Base-by-base conservation (phyloP, 2,888 invertebrate genomes). In the Drosophila fungiperda region DNA sequence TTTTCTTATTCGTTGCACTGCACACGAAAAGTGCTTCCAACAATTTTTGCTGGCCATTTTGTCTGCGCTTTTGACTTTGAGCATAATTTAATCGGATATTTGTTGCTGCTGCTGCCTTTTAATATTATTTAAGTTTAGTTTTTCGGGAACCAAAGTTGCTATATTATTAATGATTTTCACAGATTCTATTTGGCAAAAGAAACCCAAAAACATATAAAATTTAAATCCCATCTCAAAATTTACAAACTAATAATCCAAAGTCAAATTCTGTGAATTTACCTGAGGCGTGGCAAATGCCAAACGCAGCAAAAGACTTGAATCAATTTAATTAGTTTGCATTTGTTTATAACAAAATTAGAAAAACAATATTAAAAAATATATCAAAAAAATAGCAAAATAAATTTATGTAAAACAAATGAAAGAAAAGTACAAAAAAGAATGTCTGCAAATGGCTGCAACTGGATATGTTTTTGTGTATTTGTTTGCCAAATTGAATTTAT, bases 41-140 rank as follows among this genome's bases (percentile, higher is more conserved):
- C 84, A 80, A 45, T 45, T 80, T 78, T 83, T 82, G 86, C 77
- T 80, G 87, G 77, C 81, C 77, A 88, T 81, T 90, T 81, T 87
- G 84, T 78, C 76, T 76, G 82, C 79, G 74, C 90, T 89, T 89
- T 89, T 89, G 85, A 90, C 87, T 89, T 90, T 86, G 90, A 87
- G 86, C 78, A 90, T 87, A 87, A 87, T 87, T 90, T 89, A 87
- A 87, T 90, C 87, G 87, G 87, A 87, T 90, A 90, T 89, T 90
- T 90, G 79, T 74, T 57, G 40, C 32, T 84, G 76, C 74, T 74
- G 69, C 60, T 65, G 70, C 74, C 79, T 58, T 68, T 68, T 70
- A 82, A 70, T 73, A 73, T 88, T 89, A 87, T 87, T 85, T 75
- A 87, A 83, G 78, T 87, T 87, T 75, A 62, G 75, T 63, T 67